Evolutionary conservation across 2,113 vertebrate species (phyloP).

Genomic region (Pan paniscus): DNA sequence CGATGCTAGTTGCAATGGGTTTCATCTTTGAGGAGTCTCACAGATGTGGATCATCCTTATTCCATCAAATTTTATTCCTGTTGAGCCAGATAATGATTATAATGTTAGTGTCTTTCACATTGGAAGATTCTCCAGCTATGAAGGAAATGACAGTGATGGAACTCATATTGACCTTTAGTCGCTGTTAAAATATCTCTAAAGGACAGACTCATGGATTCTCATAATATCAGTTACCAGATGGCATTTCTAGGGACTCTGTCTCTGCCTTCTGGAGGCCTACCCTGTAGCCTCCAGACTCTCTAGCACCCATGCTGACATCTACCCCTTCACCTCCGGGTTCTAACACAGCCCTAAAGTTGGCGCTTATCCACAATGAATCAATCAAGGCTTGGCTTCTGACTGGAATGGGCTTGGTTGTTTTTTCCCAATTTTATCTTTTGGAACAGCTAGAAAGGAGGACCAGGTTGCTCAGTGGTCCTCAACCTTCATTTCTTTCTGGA

Average conservation of each 20-base stretch:
- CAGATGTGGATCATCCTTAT: not conserved
- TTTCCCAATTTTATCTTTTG: not conserved
- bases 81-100: not conserved
- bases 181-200: not conserved
- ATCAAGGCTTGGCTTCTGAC: not conserved
- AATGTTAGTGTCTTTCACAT: not conserved
- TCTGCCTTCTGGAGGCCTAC: not conserved
- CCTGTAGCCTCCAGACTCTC: not conserved
- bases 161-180: not conserved
- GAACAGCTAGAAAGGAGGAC: not conserved
- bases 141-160: not conserved
- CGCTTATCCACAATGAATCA: not conserved
- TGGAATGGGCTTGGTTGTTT: not conserved
- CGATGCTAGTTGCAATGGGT: not conserved
- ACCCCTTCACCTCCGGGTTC: fast-evolving
- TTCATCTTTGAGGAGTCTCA: not conserved
- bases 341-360: not conserved
- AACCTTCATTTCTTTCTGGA: not conserved
- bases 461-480: not conserved
- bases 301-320: fast-evolving
- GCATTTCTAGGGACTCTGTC: not conserved
- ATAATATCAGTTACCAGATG: not conserved
- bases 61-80: not conserved
- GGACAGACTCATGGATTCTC: not conserved
- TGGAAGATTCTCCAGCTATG: not conserved